These are phyloP conservation scores for Episyrphus balteatus DNA, from an alignment of 1,140 invertebrate species.

Conservation along the genomic window DNA sequence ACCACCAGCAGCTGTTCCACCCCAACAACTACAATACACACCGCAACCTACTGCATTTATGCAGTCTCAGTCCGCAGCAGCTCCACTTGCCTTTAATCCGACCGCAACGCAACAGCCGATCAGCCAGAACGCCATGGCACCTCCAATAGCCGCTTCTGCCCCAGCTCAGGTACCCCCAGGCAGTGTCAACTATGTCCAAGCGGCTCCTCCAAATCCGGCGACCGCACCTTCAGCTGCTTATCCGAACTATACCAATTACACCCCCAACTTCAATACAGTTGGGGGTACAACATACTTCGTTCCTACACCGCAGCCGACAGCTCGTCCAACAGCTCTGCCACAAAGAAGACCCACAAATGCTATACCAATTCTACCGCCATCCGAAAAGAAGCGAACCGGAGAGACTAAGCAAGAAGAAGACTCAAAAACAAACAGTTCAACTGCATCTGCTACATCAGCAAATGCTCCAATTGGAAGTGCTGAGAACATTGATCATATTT, in stretches of 20 bases:
- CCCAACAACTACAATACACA: not conserved
- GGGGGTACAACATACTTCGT: constrained; percentile 37
- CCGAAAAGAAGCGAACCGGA: constrained; percentile 21
- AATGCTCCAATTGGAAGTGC: constrained; percentile 13
- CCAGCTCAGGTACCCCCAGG: not conserved
- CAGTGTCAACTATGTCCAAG: not conserved
- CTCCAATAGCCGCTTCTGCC: not conserved
- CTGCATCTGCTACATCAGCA: not conserved
- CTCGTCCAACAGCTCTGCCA: constrained; percentile 24
- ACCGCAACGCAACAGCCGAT: too few species aligned
- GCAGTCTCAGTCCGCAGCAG: not conserved
- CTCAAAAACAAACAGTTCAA: not conserved
- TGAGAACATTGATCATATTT: constrained; percentile 48
- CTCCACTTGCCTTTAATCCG: not conserved
- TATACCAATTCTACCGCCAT: constrained; percentile 38
- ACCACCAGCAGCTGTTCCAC: not conserved
- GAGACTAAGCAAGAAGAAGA: constrained; percentile 10
- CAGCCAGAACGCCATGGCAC: too few species aligned
- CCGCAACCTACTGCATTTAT: not conserved
- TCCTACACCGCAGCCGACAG: constrained; percentile 23
- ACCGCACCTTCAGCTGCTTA: not conserved
- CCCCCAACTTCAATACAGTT: constrained; percentile 30
- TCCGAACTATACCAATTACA: constrained; percentile 17
- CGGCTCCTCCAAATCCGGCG: not conserved
- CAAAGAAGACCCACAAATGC: constrained; percentile 37